These are phyloP conservation scores for Baccha elongata DNA, from an alignment of 2,888 invertebrate species.

Conservation along the genomic window DNA sequence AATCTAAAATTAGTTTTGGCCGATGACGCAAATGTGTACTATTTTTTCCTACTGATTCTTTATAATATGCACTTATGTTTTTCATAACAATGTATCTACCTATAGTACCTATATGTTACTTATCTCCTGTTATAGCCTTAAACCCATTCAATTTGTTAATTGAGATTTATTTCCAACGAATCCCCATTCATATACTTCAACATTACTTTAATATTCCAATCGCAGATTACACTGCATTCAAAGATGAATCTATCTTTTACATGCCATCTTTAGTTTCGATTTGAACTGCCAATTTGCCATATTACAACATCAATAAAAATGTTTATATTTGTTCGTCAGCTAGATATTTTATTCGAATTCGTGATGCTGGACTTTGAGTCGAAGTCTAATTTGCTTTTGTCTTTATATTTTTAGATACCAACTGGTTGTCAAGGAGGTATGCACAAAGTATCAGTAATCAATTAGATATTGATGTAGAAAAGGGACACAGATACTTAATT, in stretches of 20 bases:
- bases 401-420: background rate
- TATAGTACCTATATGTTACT: background rate
- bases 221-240: slow-evolving; percentile 38
- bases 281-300: slow-evolving; percentile 62
- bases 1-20: slow-evolving; percentile 40
- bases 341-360: slow-evolving; percentile 17
- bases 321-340: slow-evolving; percentile 20
- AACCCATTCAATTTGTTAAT: slow-evolving; percentile 55
- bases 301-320: slow-evolving; percentile 60
- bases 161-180: slow-evolving; percentile 64
- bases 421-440: no score
- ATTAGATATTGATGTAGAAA: background rate
- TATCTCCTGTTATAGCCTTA: background rate
- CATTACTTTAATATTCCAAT: slow-evolving; percentile 41
- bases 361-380: slow-evolving; percentile 39
- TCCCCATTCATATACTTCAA: slow-evolving; percentile 27
- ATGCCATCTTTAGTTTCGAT: slow-evolving; percentile 33
- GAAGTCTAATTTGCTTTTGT: slow-evolving; percentile 10
- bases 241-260: slow-evolving; percentile 13
- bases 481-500: no score
- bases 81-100: background rate
- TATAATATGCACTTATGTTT: no score
- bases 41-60: slow-evolving; percentile 1
- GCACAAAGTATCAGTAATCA: background rate
- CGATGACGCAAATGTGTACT: slow-evolving; percentile 54